phyloP scores from a whole-genome alignment of 2,797 vertebrate genomes.

The Gadopsis marmoratus region DNA sequence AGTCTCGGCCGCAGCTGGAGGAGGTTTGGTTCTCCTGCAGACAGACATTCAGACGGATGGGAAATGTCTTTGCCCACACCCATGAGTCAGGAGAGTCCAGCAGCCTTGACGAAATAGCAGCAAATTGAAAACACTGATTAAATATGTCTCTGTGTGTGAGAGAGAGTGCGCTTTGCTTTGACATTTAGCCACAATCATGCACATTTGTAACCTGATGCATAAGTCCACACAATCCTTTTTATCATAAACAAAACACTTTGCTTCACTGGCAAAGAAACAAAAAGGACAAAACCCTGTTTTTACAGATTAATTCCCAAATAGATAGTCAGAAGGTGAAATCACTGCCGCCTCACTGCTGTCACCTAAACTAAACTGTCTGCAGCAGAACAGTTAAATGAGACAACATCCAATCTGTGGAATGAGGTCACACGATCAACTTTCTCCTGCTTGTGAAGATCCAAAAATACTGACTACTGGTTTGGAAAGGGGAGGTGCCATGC shows the following conservation, averaged over 20 bases:
- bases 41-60: constrained; percentile 18
- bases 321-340: not conserved
- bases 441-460: constrained; percentile 31
- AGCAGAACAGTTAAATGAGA: not conserved
- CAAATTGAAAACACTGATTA: constrained; percentile 29
- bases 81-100: constrained; percentile 56
- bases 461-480: constrained; percentile 52
- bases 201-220: not conserved
- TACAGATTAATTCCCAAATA: not conserved
- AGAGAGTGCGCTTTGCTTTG: not conserved
- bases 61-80: constrained; percentile 34
- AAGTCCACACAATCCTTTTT: not conserved
- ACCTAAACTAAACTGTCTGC: not conserved
- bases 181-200: not conserved
- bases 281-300: not conserved
- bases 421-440: constrained; percentile 55
- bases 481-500: not conserved
- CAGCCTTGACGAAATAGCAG: constrained; percentile 41
- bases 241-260: not conserved
- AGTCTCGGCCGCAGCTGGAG: constrained; percentile 5
- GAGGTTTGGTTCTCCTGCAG: constrained; percentile 24
- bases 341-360: not conserved
- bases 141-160: not conserved
- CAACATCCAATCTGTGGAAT: not conserved
- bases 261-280: not conserved